Conservation (phyloP, 2,113 vertebrate species). For the Heterochromis multidens region DNA sequence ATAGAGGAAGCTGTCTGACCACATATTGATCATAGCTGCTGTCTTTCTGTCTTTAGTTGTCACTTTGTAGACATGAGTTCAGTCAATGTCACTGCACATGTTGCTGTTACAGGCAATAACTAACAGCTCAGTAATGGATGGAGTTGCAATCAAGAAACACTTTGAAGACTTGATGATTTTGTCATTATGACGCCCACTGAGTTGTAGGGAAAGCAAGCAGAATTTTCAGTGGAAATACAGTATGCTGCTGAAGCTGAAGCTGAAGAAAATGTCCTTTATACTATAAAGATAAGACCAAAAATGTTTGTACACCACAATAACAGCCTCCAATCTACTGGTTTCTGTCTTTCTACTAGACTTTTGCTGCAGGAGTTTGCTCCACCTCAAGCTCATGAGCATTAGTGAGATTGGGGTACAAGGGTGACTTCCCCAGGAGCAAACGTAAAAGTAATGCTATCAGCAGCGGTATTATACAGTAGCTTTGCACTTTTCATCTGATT, state of each 20-base stretch:
- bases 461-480: neutral
- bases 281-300: too few relatives aligned
- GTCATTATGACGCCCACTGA: neutral
- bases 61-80: neutral
- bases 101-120: neutral
- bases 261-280: too few relatives aligned
- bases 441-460: neutral
- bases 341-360: neutral
- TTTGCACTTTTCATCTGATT: too few relatives aligned
- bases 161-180: neutral
- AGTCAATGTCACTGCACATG: neutral
- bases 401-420: neutral
- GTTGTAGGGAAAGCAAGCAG: neutral
- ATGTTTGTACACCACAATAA: neutral
- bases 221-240: neutral
- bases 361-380: neutral
- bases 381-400: neutral
- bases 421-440: neutral
- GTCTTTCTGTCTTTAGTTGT: neutral
- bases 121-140: neutral
- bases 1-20: neutral
- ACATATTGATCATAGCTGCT: slow-evolving; percentile 32
- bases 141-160: neutral
- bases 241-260: rapidly evolving
- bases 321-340: neutral